Evolutionary conservation across 2,888 invertebrate genomes (phyloP), one percentile per base, ranked within the genome.

Genomic region (Hirtodrosophila confusa): DNA sequence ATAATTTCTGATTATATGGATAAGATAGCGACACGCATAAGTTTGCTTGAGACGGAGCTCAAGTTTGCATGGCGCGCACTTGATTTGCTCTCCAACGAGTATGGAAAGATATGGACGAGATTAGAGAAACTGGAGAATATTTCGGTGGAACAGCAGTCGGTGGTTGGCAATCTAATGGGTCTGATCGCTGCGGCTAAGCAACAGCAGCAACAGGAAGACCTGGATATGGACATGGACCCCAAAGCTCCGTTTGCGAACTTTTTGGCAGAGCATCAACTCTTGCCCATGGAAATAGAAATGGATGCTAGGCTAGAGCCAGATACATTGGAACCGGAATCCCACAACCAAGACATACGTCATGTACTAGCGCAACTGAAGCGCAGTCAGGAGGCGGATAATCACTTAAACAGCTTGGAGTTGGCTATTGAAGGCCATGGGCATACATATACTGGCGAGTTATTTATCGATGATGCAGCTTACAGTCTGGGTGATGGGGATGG

Each of bases 21-120:
- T 88, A 95, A 96, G 78, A 94, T 97, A 53, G 96, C 96, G 10
- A 96, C 97, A 27, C 94, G 97, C 35, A 94, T 98, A 66, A 96
- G 95, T 88, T 95, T 97, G 82, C 93, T 98, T 10, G 97, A 98
- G 91, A 96, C 97, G 3, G 97, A 98, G 92, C 93, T 98, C 47
- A 96, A 97, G 89, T 97, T 97, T 89, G 97, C 98, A 12, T 98
- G 97, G 97, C 94, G 97, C 73, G 97, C 97, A 3, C 93, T 98
- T 57, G 97, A 98, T 90, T 93, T 98, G 53, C 94, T 98, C 33
- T 97, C 97, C 37, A 96, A 96, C 88, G 98, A 98, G 90, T 98
- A 97, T 88, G 96, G 97, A 53, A 96, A 97, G 90, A 98, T 98
- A 96, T 98, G 97, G 97, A 96, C 96, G 88, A 93, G 97, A 43